Base-by-base conservation (phyloP, 2,113 vertebrate species). In the Paramisgurnus dabryanus region DNA sequence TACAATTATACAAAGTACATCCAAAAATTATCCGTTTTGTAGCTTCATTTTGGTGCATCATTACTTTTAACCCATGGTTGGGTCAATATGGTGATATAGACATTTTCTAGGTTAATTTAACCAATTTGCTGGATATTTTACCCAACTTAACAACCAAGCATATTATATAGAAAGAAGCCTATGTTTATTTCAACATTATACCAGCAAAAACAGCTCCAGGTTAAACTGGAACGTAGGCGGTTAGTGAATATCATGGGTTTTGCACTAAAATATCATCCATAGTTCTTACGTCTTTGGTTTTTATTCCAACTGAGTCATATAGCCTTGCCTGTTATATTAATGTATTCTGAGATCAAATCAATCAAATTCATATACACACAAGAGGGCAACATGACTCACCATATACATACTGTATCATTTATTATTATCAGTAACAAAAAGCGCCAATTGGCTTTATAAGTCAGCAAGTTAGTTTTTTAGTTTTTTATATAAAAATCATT, bases 401-500 rank as follows among this genome's bases (percentile, higher is more conserved):
- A 12, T 9, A 76, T 65, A 65, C 60, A 76, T 34, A 34, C 27
- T 34, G 27, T 34, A 34, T 9, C 47, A 40, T 66, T 76, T 8
- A 53, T 40, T 66, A 34, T 76, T 47, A 65, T 53, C 63, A 76
- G 39, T 76, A 53, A 53, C 15, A 76, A 17, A 76, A 76, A 76
- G 45, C 50, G 2, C 72, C 57, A 39, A 2, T 34, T 55, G 61
- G 34, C 27, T 65, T 5, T 10, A 18, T 67, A 41, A 77, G 75
- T 77, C 47, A 76, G 17, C 6, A 17, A 64, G 10, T 9, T 22
- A 0, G 22, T 22, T 22, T 22, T 22, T 41, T 73, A 7, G 1
- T 1, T 10, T 18, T 41, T 67, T 67, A 10, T 7, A 43, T 22
- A 73, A 9, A 73, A 73, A 57, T 57, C 50, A 41, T 57, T 58